These are phyloP conservation scores for Dryobota labecula DNA, from an alignment of 2,888 invertebrate genomes.

Conservation along the genomic window DNA sequence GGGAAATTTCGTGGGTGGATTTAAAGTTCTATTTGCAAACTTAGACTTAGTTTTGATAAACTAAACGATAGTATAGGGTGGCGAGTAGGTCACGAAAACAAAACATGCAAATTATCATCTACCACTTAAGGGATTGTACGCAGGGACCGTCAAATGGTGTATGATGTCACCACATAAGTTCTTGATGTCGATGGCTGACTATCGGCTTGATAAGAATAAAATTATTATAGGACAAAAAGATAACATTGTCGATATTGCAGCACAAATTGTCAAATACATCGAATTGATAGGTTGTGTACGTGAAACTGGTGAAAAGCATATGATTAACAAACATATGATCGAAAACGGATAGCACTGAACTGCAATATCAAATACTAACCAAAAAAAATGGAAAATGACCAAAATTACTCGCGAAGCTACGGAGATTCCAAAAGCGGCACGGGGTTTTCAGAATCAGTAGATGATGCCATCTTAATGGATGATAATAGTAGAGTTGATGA, in stretches of 20 bases:
- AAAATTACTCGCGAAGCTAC: not conserved
- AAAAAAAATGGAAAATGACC: slow-evolving; percentile 42
- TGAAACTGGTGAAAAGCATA: slow-evolving; percentile 7
- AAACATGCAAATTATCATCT: too few species aligned
- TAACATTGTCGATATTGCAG: slow-evolving; percentile 31
- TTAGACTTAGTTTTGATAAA: too few species aligned
- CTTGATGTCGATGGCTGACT: slow-evolving; percentile 42
- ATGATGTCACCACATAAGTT: slow-evolving; percentile 54
- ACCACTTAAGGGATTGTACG: too few species aligned
- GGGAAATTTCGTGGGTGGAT: too few species aligned
- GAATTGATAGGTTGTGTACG: slow-evolving; percentile 42
- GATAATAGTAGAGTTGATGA: slow-evolving; percentile 44
- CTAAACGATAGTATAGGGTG: too few species aligned
- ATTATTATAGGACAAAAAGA: slow-evolving; percentile 47
- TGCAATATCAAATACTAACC: not conserved
- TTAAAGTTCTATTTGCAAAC: too few species aligned
- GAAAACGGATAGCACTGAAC: not conserved
- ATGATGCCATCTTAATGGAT: slow-evolving; percentile 33
- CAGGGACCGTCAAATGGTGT: too few species aligned
- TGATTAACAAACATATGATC: not conserved
- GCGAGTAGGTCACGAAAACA: too few species aligned
- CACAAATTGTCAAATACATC: slow-evolving; percentile 38
- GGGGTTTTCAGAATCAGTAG: slow-evolving; percentile 15
- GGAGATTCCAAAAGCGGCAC: slow-evolving; percentile 44
- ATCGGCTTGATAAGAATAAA: slow-evolving; percentile 63